phyloP scores from a whole-genome alignment of 2,888 invertebrate species.

The Eilema caniola region DNA sequence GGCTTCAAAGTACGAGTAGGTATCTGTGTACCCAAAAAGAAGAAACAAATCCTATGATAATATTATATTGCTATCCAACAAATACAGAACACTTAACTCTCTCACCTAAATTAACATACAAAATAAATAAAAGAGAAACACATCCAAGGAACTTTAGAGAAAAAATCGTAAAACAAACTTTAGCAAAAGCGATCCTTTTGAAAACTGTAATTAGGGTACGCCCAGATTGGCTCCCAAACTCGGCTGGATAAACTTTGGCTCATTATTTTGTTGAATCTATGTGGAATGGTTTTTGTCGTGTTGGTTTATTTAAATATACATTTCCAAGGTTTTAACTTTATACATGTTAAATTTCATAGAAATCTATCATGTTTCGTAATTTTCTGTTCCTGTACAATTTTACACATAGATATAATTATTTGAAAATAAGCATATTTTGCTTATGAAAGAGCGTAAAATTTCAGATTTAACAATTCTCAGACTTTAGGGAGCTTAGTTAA shows the following conservation, averaged over 20 bases:
- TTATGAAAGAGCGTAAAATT: no score
- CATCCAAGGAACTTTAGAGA: constrained; percentile 17
- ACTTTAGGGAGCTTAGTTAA: no score
- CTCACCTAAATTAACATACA: constrained; percentile 14
- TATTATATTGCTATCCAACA: neutral
- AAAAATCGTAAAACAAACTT: constrained; percentile 30
- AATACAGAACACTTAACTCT: neutral
- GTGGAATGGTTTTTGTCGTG: constrained; percentile 29
- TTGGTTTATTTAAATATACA: constrained; percentile 17
- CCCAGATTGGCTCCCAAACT: constrained; percentile 14
- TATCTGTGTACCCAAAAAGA: neutral
- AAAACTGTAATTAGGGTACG: constrained; percentile 35
- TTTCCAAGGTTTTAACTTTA: neutral
- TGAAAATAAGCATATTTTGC: no score
- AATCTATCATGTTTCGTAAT: no score
- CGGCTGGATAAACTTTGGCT: constrained; percentile 26
- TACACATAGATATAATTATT: no score
- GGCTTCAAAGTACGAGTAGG: neutral
- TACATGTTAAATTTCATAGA: no score
- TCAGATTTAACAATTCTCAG: no score
- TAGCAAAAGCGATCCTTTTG: constrained; percentile 21
- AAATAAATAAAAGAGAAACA: constrained; percentile 17
- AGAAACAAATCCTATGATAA: constrained; percentile 3
- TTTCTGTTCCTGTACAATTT: no score
- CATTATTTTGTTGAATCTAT: constrained; percentile 36